Evolutionary conservation across 2,888 invertebrate species (phyloP), one percentile per base, ranked within the genome.

Genomic region (Cataglyphis livida): DNA sequence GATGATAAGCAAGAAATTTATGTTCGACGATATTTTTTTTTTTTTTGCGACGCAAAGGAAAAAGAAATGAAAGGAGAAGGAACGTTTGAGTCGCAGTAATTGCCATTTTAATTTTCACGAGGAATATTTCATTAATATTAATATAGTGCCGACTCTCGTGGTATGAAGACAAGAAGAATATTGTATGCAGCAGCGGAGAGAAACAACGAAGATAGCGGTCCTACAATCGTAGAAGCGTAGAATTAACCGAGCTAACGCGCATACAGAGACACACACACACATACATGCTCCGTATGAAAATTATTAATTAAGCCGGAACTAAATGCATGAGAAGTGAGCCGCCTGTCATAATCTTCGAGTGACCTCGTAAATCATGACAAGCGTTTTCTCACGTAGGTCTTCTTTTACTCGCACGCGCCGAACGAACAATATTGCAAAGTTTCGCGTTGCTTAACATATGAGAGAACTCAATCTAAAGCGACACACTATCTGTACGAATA

Each of bases 281-380:
- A 35, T 0, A 32, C 76, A 83, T 41, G 73, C 71, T 41, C 9
- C 57, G 73, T 25, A 57, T 15, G 44, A 81, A 82, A 81, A 74
- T 84, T 84, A 84, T 89, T 89, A 87, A 89, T 89, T 86, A 88
- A 78, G 57, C 38, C 74, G 12, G 10, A 35, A 62, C 35, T 70
- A 81, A 84, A 68, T 76, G 75, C 51, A 81, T 64, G 73, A 68
- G 54, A 44, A 61, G 70, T 57, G 75, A 59, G 81, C 64, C 28
- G 32, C 54, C 64, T 54, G 57, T 78, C 78, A 83, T 84, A 85
- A 84, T 82, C 88, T 86, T 28, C 62, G 41, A 2, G 51, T 51
- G 83, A 76, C 70, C 74, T 75, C 83, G 65, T 83, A 73, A 65
- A 84, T 83, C 68, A 66, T 83, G 75, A 71, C 51, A 71, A 79